These are phyloP conservation scores for Calephelis nemesis DNA, from an alignment of 1,140 invertebrate species.

Conservation along the genomic window DNA sequence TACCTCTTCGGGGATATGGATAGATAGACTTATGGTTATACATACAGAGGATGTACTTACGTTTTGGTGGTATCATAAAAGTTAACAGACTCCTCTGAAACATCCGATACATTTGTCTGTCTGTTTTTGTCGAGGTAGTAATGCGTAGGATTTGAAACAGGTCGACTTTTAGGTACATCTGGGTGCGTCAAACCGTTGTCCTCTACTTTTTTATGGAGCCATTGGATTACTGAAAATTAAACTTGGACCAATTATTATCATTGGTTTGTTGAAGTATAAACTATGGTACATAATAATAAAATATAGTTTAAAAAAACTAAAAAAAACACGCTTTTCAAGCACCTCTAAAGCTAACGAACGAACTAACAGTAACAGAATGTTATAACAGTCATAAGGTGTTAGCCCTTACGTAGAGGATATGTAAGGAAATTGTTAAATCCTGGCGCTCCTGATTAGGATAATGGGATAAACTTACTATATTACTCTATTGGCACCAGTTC, in stretches of 20 bases:
- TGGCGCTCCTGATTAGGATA: too few species aligned
- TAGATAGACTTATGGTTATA: background rate
- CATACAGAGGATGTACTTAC: conserved; percentile 39
- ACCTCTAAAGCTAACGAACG: too few species aligned
- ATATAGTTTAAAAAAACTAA: too few species aligned
- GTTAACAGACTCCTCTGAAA: conserved; percentile 65
- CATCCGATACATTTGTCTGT: conserved; percentile 41
- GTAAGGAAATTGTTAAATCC: too few species aligned
- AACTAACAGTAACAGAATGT: too few species aligned
- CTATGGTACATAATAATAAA: background rate
- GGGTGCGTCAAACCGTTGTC: conserved; percentile 32
- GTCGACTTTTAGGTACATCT: conserved; percentile 31
- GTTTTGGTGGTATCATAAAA: conserved; percentile 68
- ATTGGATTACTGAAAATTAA: conserved; percentile 68
- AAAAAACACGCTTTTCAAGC: too few species aligned
- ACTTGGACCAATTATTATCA: background rate
- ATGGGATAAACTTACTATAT: too few species aligned
- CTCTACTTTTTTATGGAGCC: conserved; percentile 76
- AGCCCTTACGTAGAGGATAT: too few species aligned
- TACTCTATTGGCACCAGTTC: too few species aligned
- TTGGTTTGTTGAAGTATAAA: background rate
- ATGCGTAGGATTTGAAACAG: conserved; percentile 61
- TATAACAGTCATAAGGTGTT: too few species aligned
- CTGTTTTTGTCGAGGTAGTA: conserved; percentile 50
- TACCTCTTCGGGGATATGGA: too few species aligned